Conservation (phyloP, 2,888 invertebrate species). For the Cerastis leucographa region DNA sequence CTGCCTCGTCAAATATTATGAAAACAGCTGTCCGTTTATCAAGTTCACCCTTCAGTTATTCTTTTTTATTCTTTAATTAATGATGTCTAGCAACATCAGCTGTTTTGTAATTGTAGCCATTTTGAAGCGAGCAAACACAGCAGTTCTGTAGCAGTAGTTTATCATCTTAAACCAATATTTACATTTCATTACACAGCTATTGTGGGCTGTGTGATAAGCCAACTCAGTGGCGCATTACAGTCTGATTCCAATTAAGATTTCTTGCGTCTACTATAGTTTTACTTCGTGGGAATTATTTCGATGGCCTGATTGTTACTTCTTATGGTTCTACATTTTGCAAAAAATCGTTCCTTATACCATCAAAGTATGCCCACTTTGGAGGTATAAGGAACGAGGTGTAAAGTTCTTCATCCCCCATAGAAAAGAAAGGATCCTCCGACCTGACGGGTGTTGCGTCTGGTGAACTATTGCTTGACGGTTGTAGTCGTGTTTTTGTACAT, state of each 20-base stretch:
- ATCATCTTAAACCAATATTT: slow-evolving; percentile 47
- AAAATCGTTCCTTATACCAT: too few species aligned
- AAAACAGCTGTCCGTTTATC: not conserved
- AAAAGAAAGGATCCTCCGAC: not conserved
- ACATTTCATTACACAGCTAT: slow-evolving; percentile 35
- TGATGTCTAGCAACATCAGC: not conserved
- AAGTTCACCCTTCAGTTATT: not conserved
- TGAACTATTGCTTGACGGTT: too few species aligned
- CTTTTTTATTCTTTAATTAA: slow-evolving; percentile 1
- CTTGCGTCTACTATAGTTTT: not conserved
- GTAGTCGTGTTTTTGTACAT: too few species aligned
- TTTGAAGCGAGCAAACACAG: slow-evolving; percentile 8
- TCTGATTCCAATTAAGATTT: slow-evolving; percentile 40
- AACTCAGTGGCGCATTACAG: not conserved
- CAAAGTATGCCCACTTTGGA: too few species aligned
- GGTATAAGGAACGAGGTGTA: not conserved
- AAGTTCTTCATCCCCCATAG: not conserved
- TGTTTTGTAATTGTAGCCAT: not conserved
- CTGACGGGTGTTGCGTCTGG: not conserved
- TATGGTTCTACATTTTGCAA: not conserved
- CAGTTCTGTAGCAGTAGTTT: slow-evolving; percentile 18
- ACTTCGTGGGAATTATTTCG: not conserved
- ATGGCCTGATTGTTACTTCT: too few species aligned
- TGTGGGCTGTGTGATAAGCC: slow-evolving; percentile 34
- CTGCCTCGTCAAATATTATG: not conserved